Conservation (phyloP, 2,797 vertebrate genomes). For the Cygnus olor region DNA sequence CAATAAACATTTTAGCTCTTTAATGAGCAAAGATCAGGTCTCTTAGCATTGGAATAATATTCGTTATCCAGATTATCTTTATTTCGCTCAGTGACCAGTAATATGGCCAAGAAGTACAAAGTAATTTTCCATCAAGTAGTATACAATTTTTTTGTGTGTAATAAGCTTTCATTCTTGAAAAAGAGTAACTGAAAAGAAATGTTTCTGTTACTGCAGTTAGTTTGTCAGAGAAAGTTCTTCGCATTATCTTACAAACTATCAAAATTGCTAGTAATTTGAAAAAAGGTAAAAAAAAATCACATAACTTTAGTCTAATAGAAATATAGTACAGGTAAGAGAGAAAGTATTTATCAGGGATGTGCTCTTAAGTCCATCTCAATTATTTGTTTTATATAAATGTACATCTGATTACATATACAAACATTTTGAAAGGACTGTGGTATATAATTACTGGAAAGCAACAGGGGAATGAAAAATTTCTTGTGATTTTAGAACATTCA, state of each 20-base stretch:
- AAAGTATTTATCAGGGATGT: slow-evolving; percentile 86
- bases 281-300: slow-evolving; percentile 89
- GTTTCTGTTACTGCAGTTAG: slow-evolving; percentile 89
- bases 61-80: slow-evolving; percentile 85
- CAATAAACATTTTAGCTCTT: slow-evolving; percentile 87
- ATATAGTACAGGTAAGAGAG: slow-evolving; percentile 88
- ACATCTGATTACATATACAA: slow-evolving; percentile 88
- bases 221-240: slow-evolving; percentile 89
- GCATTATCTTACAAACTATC: slow-evolving; percentile 89
- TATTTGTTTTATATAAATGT: slow-evolving; percentile 84
- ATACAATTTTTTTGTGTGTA: slow-evolving; percentile 85
- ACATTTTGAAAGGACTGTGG: slow-evolving; percentile 81
- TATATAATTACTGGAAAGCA: slow-evolving; percentile 80
- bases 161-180: slow-evolving; percentile 88
- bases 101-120: slow-evolving; percentile 84
- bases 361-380: slow-evolving; percentile 87
- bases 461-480: slow-evolving; percentile 76
- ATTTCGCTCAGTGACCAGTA: slow-evolving; percentile 83
- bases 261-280: slow-evolving; percentile 89
- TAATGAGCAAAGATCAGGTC: slow-evolving; percentile 87
- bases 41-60: slow-evolving; percentile 85
- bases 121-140: slow-evolving; percentile 85
- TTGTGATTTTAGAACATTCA: slow-evolving; percentile 73
- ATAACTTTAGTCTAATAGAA: slow-evolving; percentile 88
- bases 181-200: slow-evolving; percentile 89